Evolutionary conservation across 2,888 invertebrate species (phyloP).

Genomic region (Cosmopolites sordidus): DNA sequence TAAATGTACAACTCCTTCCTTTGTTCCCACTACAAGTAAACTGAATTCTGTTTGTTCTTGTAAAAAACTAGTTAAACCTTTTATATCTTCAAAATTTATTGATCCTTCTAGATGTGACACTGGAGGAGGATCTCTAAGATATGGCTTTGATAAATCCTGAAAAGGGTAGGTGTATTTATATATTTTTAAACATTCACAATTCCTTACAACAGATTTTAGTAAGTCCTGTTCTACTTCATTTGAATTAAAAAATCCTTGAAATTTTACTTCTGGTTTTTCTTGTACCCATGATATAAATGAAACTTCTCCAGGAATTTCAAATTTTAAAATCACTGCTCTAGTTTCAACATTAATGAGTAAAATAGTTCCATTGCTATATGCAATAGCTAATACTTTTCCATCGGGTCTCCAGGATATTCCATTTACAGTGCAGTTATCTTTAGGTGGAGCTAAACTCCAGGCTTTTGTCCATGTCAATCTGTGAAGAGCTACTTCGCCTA

Average conservation of each 20-base stretch:
- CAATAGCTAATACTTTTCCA: slow-evolving; percentile 79
- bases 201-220: slow-evolving; percentile 19
- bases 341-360: slow-evolving; percentile 23
- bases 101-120: slow-evolving; percentile 40
- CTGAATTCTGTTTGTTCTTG: slow-evolving; percentile 62
- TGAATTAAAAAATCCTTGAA: slow-evolving; percentile 28
- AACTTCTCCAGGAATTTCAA: slow-evolving; percentile 52
- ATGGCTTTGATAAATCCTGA: slow-evolving; percentile 45
- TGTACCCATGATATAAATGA: slow-evolving; percentile 69
- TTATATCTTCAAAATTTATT: slow-evolving; percentile 54
- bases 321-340: slow-evolving; percentile 13
- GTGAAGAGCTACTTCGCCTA: slow-evolving; percentile 84
- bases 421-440: slow-evolving; percentile 68
- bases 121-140: slow-evolving; percentile 51
- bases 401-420: slow-evolving; percentile 92
- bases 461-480: slow-evolving; percentile 91
- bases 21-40: slow-evolving; percentile 74
- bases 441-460: slow-evolving; percentile 74
- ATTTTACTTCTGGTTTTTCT: slow-evolving; percentile 37
- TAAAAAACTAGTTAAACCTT: slow-evolving; percentile 56
- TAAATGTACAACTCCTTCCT: slow-evolving; percentile 66
- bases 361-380: slow-evolving; percentile 66
- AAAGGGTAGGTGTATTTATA: slow-evolving; percentile 14
- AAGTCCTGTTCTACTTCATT: slow-evolving; percentile 34
- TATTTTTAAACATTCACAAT: not conserved